Percentiles rank a stretch among this genome's conserved stretches.
Conservation (phyloP, 2,888 invertebrate species). For the Thecocarcelia acutangulata region DNA sequence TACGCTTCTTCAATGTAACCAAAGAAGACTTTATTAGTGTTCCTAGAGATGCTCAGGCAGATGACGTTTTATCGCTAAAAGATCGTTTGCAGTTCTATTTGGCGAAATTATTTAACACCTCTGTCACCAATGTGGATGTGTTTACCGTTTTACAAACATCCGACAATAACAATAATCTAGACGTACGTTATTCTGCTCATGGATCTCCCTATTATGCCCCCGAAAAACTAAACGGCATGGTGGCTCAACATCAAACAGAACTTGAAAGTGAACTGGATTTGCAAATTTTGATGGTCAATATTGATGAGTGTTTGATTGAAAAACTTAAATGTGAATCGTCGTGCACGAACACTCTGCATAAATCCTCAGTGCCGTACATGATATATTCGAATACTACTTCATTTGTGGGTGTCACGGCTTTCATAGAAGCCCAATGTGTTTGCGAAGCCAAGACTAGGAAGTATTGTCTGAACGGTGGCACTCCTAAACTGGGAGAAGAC, state of each 20-base stretch:
- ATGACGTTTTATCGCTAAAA: slow-evolving; percentile 77
- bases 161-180: slow-evolving; percentile 83
- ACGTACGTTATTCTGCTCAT: slow-evolving; percentile 95
- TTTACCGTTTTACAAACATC: slow-evolving; percentile 92
- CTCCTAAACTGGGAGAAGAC: slow-evolving; percentile 83
- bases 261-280: slow-evolving; percentile 88
- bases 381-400: slow-evolving; percentile 97
- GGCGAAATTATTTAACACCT: slow-evolving; percentile 88
- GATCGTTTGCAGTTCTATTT: slow-evolving; percentile 83
- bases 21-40: slow-evolving; percentile 92
- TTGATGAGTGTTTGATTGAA: slow-evolving; percentile 94
- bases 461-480: slow-evolving; percentile 90
- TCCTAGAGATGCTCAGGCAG: slow-evolving; percentile 75
- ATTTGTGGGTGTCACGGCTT: slow-evolving; percentile 94
- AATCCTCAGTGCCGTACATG: slow-evolving; percentile 88
- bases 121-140: slow-evolving; percentile 92
- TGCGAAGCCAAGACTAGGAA: slow-evolving; percentile 81
- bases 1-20: slow-evolving; percentile 90
- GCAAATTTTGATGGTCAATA: slow-evolving; percentile 92
- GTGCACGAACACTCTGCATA: slow-evolving; percentile 90
- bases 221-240: slow-evolving; percentile 92
- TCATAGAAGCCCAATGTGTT: slow-evolving; percentile 90
- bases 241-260: slow-evolving; percentile 87
- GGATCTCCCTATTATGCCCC: slow-evolving; percentile 96
- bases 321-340: slow-evolving; percentile 87